These are phyloP conservation scores for Brachionus paranguensis DNA, from an alignment of 1,140 invertebrate species.

Conservation along the genomic window DNA sequence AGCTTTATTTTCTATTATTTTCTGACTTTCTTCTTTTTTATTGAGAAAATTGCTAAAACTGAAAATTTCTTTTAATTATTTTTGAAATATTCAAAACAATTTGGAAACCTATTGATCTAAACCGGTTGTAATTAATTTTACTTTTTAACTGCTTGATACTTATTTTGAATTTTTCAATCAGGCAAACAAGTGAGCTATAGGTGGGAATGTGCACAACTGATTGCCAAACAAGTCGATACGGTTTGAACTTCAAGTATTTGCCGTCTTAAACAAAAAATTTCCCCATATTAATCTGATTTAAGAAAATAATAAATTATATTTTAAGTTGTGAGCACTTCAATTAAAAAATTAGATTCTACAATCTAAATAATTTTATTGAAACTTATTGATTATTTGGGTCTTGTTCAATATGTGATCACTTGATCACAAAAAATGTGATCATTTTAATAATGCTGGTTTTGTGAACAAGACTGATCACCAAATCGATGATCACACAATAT, in stretches of 20 bases:
- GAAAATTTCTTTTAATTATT: constrained; percentile 10
- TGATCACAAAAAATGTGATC: no score
- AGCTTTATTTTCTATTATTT: background rate
- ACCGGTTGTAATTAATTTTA: constrained; percentile 10
- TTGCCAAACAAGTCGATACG: background rate
- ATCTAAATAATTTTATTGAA: no score
- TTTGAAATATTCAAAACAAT: constrained; percentile 4
- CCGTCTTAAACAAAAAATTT: background rate
- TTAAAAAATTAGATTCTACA: no score
- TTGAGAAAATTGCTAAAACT: background rate
- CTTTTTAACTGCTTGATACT: constrained; percentile 28
- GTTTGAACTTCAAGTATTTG: background rate
- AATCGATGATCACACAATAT: no score
- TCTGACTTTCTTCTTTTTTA: background rate
- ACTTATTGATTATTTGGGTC: no score
- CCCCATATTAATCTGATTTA: no score
- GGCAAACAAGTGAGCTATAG: constrained; percentile 11
- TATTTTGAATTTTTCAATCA: background rate
- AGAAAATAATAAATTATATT: no score
- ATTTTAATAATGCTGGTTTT: no score
- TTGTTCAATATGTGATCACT: no score
- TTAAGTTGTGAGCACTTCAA: no score
- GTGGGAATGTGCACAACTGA: constrained; percentile 27
- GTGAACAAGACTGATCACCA: no score
- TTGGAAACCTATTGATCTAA: background rate